phyloP scores from a whole-genome alignment of 2,888 invertebrate species.

The Pilophorus perplexus region DNA sequence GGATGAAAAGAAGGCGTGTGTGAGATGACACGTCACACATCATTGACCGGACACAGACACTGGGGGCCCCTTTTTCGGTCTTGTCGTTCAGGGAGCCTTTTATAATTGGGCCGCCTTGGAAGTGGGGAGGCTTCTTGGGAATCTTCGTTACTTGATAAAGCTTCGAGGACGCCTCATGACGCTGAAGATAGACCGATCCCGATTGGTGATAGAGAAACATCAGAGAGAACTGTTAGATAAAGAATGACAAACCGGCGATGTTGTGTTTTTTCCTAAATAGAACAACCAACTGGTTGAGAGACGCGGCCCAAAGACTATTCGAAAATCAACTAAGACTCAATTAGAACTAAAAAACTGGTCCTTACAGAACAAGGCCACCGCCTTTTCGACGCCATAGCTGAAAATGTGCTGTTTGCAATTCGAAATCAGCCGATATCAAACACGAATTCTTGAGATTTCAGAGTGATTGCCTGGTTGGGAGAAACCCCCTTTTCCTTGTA shows the following conservation, averaged over 20 bases:
- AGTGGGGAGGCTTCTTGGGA: slow-evolving; percentile 11
- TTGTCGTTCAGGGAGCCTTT: slow-evolving; percentile 4
- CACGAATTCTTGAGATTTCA: too few relatives aligned
- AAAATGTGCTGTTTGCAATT: too few relatives aligned
- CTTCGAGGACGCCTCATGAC: slow-evolving; percentile 13
- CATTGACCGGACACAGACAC: slow-evolving; percentile 35
- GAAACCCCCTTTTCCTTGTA: too few relatives aligned
- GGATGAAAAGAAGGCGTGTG: slow-evolving; percentile 21
- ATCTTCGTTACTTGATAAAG: slow-evolving; percentile 33
- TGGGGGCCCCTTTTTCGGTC: slow-evolving; percentile 17
- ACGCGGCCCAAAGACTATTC: too few relatives aligned
- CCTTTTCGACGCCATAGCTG: too few relatives aligned
- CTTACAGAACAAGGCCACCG: too few relatives aligned
- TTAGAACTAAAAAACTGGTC: too few relatives aligned
- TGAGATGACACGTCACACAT: slow-evolving; percentile 28
- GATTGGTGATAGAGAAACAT: slow-evolving; percentile 28
- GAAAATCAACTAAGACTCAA: too few relatives aligned
- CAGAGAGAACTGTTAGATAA: neutral
- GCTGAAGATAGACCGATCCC: slow-evolving; percentile 29
- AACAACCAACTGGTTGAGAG: too few relatives aligned
- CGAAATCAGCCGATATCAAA: too few relatives aligned
- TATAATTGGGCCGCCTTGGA: slow-evolving; percentile 36
- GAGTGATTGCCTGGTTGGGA: too few relatives aligned
- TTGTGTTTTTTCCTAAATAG: too few relatives aligned
- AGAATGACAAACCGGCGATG: neutral